phyloP scores from a whole-genome alignment of 2,797 vertebrate genomes.

The Hephaestus fuliginosus region DNA sequence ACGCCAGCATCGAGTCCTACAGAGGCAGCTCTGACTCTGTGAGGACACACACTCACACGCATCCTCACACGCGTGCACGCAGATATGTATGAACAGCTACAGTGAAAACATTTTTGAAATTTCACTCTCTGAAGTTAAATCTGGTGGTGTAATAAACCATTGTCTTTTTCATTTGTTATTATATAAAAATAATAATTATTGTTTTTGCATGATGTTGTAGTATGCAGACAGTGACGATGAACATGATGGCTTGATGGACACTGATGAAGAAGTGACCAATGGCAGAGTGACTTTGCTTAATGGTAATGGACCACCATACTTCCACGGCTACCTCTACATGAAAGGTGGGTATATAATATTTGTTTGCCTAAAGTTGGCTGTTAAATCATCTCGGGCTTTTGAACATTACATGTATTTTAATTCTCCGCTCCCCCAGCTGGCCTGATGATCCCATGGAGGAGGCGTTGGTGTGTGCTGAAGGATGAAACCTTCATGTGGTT shows the following conservation, averaged over 20 bases:
- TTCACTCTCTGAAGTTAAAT: neutral
- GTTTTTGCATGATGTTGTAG: constrained; percentile 73
- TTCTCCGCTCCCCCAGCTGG: constrained; percentile 83
- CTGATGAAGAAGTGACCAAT: constrained; percentile 92
- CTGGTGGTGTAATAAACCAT: neutral
- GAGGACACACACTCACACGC: constrained; percentile 82
- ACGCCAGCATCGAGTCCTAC: constrained; percentile 90
- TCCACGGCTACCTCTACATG: constrained; percentile 97
- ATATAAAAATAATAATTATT: neutral
- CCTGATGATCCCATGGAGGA: constrained; percentile 94
- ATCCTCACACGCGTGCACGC: constrained; percentile 74
- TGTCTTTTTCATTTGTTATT: neutral
- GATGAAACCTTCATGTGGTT: constrained; percentile 98
- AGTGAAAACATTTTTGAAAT: constrained; percentile 2
- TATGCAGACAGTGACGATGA: constrained; percentile 96
- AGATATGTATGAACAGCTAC: constrained; percentile 75
- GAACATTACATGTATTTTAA: neutral
- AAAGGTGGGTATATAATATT: constrained; percentile 84
- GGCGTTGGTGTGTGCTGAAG: constrained; percentile 95
- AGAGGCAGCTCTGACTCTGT: constrained; percentile 94
- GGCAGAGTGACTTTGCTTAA: constrained; percentile 89
- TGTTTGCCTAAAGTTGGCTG: neutral
- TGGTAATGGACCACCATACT: constrained; percentile 92
- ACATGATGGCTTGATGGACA: constrained; percentile 92
- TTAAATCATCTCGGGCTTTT: neutral